These are phyloP conservation scores for Oligia strigilis DNA, from an alignment of 2,888 invertebrate genomes.

Conservation along the genomic window DNA sequence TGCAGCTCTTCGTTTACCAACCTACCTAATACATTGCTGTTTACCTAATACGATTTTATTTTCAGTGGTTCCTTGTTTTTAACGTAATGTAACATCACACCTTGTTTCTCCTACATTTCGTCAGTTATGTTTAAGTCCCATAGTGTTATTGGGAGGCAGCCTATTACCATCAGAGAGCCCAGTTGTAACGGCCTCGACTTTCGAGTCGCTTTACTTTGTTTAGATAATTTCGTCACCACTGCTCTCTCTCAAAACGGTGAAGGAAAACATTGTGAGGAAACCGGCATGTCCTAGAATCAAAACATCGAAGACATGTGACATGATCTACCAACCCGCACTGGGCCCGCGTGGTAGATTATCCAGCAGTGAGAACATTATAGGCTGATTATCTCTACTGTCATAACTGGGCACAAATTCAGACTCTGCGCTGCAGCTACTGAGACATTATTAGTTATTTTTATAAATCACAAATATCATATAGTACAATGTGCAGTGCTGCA, in stretches of 20 bases:
- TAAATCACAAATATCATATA: no score
- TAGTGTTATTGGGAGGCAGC: neutral
- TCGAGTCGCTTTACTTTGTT: neutral
- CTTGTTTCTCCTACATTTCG: no score
- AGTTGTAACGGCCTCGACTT: rapidly evolving
- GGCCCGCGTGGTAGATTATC: neutral
- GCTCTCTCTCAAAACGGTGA: neutral
- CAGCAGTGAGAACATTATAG: no score
- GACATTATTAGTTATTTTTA: neutral
- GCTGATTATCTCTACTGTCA: neutral
- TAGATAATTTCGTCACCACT: neutral
- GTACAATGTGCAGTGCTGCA: no score
- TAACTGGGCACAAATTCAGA: neutral
- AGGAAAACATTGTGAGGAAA: neutral
- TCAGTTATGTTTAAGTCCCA: neutral
- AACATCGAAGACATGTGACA: neutral
- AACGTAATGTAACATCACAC: neutral
- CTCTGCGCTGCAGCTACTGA: neutral
- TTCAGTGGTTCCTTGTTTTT: neutral
- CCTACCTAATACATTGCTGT: neutral
- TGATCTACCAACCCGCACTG: neutral
- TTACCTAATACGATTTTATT: neutral
- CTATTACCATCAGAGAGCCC: neutral
- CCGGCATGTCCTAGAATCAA: no score
- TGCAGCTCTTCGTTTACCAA: neutral